Conservation (phyloP, 1,140 invertebrate species). For the Orussus abietinus region DNA sequence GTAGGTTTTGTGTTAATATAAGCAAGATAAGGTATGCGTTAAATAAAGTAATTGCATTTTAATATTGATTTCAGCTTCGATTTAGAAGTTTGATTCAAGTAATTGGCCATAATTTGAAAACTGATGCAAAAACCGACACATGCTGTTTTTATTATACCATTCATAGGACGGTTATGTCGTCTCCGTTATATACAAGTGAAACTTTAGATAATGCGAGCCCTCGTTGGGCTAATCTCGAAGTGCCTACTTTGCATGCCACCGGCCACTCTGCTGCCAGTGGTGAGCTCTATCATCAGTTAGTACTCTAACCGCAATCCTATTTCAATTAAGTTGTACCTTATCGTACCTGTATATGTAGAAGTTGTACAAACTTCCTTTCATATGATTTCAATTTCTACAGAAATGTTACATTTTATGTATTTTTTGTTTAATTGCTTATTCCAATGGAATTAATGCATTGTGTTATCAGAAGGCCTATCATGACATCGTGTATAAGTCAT, state of each 20-base stretch:
- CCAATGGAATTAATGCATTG: too few species aligned
- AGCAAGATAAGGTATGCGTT: too few species aligned
- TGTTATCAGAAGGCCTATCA: too few species aligned
- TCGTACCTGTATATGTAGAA: too few species aligned
- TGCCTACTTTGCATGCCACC: constrained; percentile 46
- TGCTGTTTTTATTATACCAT: constrained; percentile 73
- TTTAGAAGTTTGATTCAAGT: constrained; percentile 71
- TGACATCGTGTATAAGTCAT: too few species aligned
- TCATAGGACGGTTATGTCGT: constrained; percentile 73
- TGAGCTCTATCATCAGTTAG: constrained; percentile 24
- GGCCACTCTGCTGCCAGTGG: constrained; percentile 47
- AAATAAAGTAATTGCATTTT: too few species aligned
- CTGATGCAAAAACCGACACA: constrained; percentile 37
- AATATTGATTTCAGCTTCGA: constrained; percentile 56
- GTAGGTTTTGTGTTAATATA: too few species aligned
- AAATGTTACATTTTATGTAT: too few species aligned
- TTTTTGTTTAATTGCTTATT: too few species aligned
- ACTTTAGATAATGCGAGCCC: constrained; percentile 67
- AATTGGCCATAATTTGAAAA: constrained; percentile 58
- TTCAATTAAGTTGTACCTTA: too few species aligned
- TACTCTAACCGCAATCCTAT: neutral
- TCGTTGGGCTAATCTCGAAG: constrained; percentile 64
- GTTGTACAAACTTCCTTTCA: too few species aligned
- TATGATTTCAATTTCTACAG: neutral
- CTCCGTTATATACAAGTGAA: constrained; percentile 86